Evolutionary conservation across 2,888 invertebrate genomes (phyloP).

Genomic region (Ganaspis brasiliensis): DNA sequence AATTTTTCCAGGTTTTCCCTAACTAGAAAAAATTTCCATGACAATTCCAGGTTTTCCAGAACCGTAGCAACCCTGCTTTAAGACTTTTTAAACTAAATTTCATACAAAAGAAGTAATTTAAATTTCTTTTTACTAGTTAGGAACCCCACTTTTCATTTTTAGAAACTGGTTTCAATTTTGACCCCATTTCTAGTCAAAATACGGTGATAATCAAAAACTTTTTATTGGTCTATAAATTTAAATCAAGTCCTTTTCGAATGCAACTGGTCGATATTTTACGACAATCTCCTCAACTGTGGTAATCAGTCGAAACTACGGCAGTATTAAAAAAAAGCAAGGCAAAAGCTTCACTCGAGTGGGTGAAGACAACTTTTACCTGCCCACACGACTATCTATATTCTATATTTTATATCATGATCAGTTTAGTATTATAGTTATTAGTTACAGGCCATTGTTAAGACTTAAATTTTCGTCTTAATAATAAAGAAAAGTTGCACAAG

Average conservation of each 20-base stretch:
- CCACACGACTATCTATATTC: conserved; percentile 63
- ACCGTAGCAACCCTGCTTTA: no score
- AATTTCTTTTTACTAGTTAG: no score
- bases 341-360: conserved; percentile 57
- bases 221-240: conserved; percentile 20
- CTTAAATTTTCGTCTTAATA: conserved; percentile 60
- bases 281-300: conserved; percentile 6
- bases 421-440: conserved; percentile 59
- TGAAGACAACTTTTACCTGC: conserved; percentile 76
- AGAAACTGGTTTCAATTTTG: background rate
- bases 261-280: conserved; percentile 8
- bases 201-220: conserved; percentile 11
- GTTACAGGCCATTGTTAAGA: conserved; percentile 64
- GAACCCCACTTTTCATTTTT: no score
- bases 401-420: conserved; percentile 32
- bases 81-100: no score
- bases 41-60: no score
- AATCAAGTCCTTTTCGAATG: background rate
- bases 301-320: conserved; percentile 29
- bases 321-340: conserved; percentile 19
- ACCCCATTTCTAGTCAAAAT: background rate
- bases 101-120: no score
- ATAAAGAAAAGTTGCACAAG: no score
- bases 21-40: no score
- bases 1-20: no score